Base-by-base conservation (phyloP, 1,140 invertebrate species). In the Leptopilina boulardi region DNA sequence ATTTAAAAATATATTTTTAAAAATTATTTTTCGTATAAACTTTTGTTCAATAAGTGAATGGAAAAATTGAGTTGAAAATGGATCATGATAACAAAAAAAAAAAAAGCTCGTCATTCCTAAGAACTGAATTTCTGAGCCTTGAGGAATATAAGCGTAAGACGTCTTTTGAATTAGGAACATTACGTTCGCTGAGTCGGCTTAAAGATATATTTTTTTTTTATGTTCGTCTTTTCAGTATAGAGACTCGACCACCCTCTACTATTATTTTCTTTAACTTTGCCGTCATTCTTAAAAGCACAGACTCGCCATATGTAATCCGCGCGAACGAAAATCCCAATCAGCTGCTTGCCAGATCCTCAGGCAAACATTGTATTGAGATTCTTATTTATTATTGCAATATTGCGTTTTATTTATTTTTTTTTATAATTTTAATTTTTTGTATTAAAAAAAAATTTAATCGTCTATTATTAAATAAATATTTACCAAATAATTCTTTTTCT, bases 311-410 rank as follows among this genome's bases (percentile, higher is more conserved):
- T 87, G 84, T 82, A 84, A 87, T 88, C 77, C 82, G 79, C 83
- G 26, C 77, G 75, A 83, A 79, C 78, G 85, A 86, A 89, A 87
- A 88, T 87, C 86, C 85, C 86, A 88, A 88, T 89, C 88, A 89
- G 87, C 87, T 89, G 87, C 85, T 87, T 73, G 77, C 81, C 85
- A 86, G 83, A 87, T 87, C 79, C 82, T 83, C 78, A 77, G 85
- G 77, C 86, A 86, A 85, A 88, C 83, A 86, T 87, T 75, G 82
- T 76, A 82, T 77, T 78, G 81, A 78, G 71, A 79, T 70, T 85
- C 81, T 54, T 38, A 77, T 18, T 74, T 51, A n/a, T 74, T 74
- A 41, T 77, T 6, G 10, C 5, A 34, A 2, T 66, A 11, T 30
- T 10, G 13, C 5, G 42, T 47, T 15, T 47, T n/a, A 4, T 41